A percentile compares a stretch with the other conserved stretches of the same genome.
Conservation (phyloP, 2,888 invertebrate species). For the Notocelia uddmanniana region DNA sequence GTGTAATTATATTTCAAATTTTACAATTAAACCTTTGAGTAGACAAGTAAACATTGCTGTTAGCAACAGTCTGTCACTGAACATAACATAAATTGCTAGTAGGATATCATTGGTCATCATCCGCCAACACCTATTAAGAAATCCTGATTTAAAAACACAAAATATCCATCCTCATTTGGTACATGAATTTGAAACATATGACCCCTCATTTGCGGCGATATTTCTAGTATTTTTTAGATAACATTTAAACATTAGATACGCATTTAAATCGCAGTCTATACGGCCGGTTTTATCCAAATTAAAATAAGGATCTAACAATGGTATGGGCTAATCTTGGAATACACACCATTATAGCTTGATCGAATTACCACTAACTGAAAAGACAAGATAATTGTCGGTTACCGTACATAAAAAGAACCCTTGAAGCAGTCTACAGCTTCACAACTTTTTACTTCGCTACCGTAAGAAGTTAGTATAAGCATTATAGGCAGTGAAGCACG, state of each 20-base stretch:
- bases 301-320: no score
- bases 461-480: constrained; percentile 8
- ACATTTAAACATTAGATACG: no score
- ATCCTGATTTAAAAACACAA: no score
- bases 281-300: no score
- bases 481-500: constrained; percentile 30
- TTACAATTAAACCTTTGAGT: not conserved
- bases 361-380: not conserved
- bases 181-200: no score
- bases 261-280: no score
- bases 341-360: no score
- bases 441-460: not conserved
- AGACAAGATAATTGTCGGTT: not conserved
- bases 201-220: no score
- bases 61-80: not conserved
- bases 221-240: no score
- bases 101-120: not conserved
- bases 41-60: not conserved
- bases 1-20: no score
- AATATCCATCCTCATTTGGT: no score
- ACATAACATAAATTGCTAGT: not conserved
- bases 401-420: not conserved
- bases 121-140: not conserved
- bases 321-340: no score
- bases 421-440: not conserved